Evolutionary conservation across 1,140 invertebrate species (phyloP).

Genomic region (Orchestia grillus): DNA sequence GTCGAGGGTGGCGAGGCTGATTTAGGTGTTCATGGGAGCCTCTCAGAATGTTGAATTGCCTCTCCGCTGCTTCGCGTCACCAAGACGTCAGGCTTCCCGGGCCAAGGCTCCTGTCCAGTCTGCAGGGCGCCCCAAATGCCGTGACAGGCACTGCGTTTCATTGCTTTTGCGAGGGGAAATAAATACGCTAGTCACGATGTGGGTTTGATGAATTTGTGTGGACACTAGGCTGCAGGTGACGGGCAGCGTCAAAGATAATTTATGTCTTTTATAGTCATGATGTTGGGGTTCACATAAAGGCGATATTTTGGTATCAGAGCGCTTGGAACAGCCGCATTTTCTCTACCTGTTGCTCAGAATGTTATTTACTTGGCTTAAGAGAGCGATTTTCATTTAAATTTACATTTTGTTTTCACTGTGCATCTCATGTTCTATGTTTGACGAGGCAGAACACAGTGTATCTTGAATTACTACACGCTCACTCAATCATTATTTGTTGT

Average conservation of each 20-base stretch:
- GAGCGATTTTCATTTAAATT: no score
- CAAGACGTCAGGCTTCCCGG: background rate
- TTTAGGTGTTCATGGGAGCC: conserved; percentile 30
- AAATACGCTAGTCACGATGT: no score
- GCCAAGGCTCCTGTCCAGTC: background rate
- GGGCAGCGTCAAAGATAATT: background rate
- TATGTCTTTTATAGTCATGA: background rate
- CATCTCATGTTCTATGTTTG: no score
- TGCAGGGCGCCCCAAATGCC: background rate
- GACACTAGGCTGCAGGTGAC: background rate
- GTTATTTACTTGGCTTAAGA: background rate
- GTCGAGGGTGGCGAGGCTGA: conserved; percentile 32
- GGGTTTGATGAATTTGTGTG: no score
- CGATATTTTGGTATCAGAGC: no score
- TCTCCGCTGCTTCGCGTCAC: background rate
- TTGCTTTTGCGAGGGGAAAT: background rate
- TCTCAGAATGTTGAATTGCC: conserved; percentile 31
- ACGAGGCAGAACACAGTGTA: no score
- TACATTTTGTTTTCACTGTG: no score
- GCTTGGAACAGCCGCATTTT: no score
- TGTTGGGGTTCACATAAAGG: background rate
- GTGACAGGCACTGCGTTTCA: background rate
- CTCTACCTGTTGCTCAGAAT: background rate
- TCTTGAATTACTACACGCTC: no score
- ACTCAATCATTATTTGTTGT: no score